Evolutionary conservation across 92 coral and sea anemone species (phyloP), one percentile per base, ranked within the genome.

Genomic region (Epizoanthus ramosus): DNA sequence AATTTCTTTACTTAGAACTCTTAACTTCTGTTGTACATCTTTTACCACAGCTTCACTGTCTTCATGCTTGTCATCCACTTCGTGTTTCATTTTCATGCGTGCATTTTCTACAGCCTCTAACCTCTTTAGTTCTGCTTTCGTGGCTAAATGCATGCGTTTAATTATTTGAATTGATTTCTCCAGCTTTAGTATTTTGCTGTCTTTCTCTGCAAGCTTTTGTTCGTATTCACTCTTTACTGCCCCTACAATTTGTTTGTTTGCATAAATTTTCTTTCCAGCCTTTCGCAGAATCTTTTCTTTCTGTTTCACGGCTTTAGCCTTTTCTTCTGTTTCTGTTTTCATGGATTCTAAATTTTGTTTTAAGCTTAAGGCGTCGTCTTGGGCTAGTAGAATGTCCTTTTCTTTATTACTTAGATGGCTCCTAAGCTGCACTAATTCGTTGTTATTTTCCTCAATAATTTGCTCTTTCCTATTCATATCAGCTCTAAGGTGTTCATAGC

Each of bases 81-180:
- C 79, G 19, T 63, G 71, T 52, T 79, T 85, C 88, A 63, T 85
- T 57, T 74, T 80, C 75, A 50, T 71, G 16, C 67, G 73, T 33
- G 89, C 89, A n/a, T 93, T 92, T 50, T 84, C 81, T 3, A 64
- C 73, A 12, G 85, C 83, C 43, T 91, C 95, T 16, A 84, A 80
- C 41, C 95, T 83, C n/a, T 93, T 92, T 57, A 76, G 35, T 79
- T 93, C 98, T 45, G 87, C 79, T 70, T 89, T 89, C 57, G 93
- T 79, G 18, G 87, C 93, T 60, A 89, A 87, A 73, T 88, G 85
- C 25, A 92, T 41, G 70, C 80, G 85, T 66, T 89, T 93, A 70
- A 93, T 73, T 15, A 93, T 19, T 45, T 84, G 89, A 17, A 93
- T 24, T 6, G 98, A 84, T 25, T 92, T 73, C 39, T 85, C 77